Evolutionary conservation across 1,140 invertebrate species (phyloP).

Genomic region (Octopus sinensis): DNA sequence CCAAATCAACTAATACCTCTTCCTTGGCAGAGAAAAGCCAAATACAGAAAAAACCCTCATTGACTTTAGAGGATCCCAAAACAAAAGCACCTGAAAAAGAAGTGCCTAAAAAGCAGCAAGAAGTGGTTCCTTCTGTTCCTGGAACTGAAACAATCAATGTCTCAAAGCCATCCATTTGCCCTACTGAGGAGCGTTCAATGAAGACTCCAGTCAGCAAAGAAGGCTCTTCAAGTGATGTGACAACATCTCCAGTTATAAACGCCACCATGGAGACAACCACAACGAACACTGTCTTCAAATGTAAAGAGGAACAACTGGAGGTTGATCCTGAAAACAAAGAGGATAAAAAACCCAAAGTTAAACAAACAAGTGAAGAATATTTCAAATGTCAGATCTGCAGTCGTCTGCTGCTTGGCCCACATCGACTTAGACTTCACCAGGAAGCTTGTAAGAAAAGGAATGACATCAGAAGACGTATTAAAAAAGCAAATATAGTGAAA

Average conservation of each 20-base stretch:
- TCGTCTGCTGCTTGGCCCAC: neutral
- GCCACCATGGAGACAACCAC: neutral
- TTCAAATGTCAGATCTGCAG: constrained; percentile 7
- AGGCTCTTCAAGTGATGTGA: neutral
- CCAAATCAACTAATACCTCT: neutral
- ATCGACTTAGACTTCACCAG: neutral
- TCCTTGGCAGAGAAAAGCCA: neutral
- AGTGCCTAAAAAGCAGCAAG: too few species aligned
- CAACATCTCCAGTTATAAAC: neutral
- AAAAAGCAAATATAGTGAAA: neutral
- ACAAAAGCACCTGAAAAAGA: neutral
- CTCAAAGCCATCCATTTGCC: neutral
- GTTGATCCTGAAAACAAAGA: neutral
- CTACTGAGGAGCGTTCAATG: neutral
- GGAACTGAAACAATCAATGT: neutral
- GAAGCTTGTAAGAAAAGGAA: neutral
- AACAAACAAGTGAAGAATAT: neutral
- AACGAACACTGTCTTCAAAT: neutral
- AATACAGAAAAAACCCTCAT: neutral
- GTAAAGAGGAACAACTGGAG: neutral
- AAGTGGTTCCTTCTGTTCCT: neutral
- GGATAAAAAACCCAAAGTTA: neutral
- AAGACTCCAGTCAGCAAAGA: neutral
- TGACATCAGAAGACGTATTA: neutral
- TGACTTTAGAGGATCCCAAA: neutral